phyloP scores from a whole-genome alignment of 1,140 invertebrate species.

The Littorina saxatilis region DNA sequence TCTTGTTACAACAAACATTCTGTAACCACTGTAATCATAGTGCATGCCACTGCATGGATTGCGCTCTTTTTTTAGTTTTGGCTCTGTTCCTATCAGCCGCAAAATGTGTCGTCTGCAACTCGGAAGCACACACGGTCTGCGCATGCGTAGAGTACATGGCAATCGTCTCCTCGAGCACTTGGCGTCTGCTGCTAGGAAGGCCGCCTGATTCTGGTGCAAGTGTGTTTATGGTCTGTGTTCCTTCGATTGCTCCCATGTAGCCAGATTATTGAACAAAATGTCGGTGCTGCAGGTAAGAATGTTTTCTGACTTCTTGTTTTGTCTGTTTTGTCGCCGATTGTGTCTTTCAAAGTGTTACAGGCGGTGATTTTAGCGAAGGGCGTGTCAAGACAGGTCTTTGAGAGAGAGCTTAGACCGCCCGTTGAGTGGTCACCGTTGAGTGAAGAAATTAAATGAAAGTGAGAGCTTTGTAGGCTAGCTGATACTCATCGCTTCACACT shows the following conservation, averaged over 20 bases:
- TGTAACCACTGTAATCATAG: no score
- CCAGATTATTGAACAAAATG: slow-evolving; percentile 40
- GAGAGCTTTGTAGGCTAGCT: no score
- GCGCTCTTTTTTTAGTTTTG: no score
- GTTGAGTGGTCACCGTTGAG: neutral
- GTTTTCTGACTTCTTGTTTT: neutral
- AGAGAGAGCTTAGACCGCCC: no score
- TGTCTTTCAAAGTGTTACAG: neutral
- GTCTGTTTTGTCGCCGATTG: neutral
- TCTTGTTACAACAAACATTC: no score
- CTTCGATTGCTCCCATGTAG: neutral
- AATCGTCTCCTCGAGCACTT: slow-evolving; percentile 42
- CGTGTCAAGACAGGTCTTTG: neutral
- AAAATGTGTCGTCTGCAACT: slow-evolving; percentile 22
- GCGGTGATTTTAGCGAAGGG: neutral
- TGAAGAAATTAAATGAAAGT: neutral
- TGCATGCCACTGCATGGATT: no score
- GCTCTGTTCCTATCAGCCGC: neutral
- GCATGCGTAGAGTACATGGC: slow-evolving; percentile 33
- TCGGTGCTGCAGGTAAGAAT: slow-evolving; percentile 57
- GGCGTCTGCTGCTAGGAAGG: slow-evolving; percentile 40
- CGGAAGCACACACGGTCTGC: neutral
- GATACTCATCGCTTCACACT: no score
- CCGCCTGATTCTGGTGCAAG: slow-evolving; percentile 5
- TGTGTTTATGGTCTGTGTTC: neutral